phyloP scores from a whole-genome alignment of 2,113 vertebrate genomes.

The Colinus virginianus region DNA sequence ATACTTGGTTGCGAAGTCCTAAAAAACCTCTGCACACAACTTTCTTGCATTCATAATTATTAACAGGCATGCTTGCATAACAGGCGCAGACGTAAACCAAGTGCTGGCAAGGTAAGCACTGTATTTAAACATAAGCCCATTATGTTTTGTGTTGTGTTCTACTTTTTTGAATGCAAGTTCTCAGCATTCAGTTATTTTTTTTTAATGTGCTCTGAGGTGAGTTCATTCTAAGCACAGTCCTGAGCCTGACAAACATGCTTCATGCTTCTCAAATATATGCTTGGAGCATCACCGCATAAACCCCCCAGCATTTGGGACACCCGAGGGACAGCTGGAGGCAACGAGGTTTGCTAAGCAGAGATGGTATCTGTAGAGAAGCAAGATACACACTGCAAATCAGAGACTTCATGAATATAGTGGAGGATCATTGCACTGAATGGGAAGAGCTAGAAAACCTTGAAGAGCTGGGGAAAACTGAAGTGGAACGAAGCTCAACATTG shows the following conservation, averaged over 20 bases:
- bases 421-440: accelerated
- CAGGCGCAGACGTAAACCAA: accelerated
- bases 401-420: not conserved
- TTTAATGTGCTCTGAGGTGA: not conserved
- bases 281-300: not conserved
- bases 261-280: not conserved
- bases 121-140: accelerated
- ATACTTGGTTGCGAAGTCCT: accelerated
- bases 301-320: not conserved
- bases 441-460: not conserved
- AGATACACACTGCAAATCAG: not conserved
- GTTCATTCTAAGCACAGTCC: not conserved
- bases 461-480: not conserved
- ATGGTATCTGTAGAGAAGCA: not conserved
- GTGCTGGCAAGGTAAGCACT: not conserved
- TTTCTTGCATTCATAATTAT: not conserved
- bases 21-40: not conserved
- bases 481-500: not conserved
- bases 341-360: not conserved
- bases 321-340: not conserved
- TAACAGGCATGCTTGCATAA: accelerated
- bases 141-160: not conserved
- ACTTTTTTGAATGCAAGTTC: not conserved
- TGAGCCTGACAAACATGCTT: not conserved
- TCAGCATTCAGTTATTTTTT: not conserved